A percentile compares a stretch with the other conserved stretches of the same genome.
Evolutionary conservation across 2,113 vertebrate genomes (phyloP).

Genomic region (Felis catus): DNA sequence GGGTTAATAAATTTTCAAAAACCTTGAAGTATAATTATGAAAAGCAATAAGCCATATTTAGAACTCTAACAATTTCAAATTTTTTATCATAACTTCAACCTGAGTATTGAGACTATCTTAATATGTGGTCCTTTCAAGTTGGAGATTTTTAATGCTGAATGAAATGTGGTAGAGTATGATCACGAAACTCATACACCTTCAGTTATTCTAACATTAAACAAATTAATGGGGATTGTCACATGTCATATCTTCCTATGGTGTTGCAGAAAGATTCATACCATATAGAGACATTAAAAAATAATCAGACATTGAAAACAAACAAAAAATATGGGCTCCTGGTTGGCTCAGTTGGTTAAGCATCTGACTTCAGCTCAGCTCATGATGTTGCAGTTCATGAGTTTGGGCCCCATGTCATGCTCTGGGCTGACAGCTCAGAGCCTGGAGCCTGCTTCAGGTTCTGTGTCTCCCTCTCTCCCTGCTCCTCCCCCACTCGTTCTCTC

Average conservation of each 20-base stretch:
- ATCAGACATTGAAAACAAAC: background rate
- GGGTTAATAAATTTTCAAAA: background rate
- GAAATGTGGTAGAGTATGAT: background rate
- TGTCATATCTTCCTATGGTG: background rate
- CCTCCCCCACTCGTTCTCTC: too few species aligned
- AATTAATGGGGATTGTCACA: background rate
- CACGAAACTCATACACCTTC: background rate
- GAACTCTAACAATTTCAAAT: background rate
- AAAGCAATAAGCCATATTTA: background rate
- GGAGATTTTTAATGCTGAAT: background rate
- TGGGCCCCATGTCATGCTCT: too few species aligned
- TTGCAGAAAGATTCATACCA: background rate
- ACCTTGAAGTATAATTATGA: background rate
- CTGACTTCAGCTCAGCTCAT: too few species aligned
- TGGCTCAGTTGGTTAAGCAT: too few species aligned
- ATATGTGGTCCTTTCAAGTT: background rate
- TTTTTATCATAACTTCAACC: constrained; percentile 6
- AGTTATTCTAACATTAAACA: background rate
- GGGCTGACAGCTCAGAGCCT: too few species aligned
- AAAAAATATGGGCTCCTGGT: background rate
- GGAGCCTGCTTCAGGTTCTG: too few species aligned
- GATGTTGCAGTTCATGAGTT: too few species aligned
- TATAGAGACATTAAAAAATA: background rate
- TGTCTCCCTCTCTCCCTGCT: too few species aligned
- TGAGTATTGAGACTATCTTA: background rate